A percentile compares a stretch with the other conserved stretches of the same genome.
Conservation (phyloP, 2,113 vertebrate species). For the Numida meleagris region DNA sequence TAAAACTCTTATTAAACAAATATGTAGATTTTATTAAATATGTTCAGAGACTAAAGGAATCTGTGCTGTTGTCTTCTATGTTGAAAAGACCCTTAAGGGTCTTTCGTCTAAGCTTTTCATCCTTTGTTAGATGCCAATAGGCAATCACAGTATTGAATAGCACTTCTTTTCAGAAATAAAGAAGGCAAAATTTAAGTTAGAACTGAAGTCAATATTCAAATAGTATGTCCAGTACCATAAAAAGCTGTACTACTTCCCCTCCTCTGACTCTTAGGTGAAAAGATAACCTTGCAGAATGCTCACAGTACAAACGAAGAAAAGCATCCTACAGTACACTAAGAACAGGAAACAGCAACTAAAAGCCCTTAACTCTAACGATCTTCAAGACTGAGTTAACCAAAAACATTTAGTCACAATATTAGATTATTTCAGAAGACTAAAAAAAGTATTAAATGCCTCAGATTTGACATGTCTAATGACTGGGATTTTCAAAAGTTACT, state of each 20-base stretch:
- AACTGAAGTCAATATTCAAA: not conserved
- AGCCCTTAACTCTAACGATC: not conserved
- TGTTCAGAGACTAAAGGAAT: not conserved
- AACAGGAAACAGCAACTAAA: not conserved
- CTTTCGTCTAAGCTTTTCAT: not conserved
- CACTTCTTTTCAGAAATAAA: not conserved
- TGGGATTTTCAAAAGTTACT: constrained; percentile 41
- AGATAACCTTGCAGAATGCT: not conserved
- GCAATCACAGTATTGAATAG: not conserved
- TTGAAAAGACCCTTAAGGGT: not conserved
- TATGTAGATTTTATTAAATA: not conserved
- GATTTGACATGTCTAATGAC: constrained; percentile 48
- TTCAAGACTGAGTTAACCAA: not conserved
- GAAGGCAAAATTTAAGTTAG: not conserved
- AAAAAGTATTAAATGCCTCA: constrained; percentile 6
- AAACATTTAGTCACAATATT: not conserved
- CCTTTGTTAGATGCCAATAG: not conserved
- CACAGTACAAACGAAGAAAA: not conserved
- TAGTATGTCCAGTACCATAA: not conserved
- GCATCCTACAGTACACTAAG: not conserved
- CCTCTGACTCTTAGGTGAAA: not conserved
- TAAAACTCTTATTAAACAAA: not conserved
- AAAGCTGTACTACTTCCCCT: not conserved
- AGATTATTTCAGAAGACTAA: constrained; percentile 24
- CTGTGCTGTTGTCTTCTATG: not conserved